These are phyloP conservation scores for Napeogenes inachia DNA, from an alignment of 2,888 invertebrate genomes.

Conservation along the genomic window DNA sequence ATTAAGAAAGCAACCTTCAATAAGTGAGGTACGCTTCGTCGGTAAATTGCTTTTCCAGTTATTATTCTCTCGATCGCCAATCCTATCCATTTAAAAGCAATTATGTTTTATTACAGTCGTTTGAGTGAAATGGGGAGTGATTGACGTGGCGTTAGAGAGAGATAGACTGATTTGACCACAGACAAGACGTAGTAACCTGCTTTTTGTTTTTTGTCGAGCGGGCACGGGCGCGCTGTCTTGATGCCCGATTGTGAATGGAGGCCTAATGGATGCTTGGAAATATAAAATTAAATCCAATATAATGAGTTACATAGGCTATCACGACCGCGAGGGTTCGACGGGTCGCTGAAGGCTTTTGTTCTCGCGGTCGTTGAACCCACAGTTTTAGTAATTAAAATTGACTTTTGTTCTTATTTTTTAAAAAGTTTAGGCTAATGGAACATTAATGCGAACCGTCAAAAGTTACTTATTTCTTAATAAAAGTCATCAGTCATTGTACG, in stretches of 20 bases:
- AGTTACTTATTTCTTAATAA: constrained; percentile 32
- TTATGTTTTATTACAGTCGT: constrained; percentile 69
- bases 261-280: constrained; percentile 63
- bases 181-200: constrained; percentile 45
- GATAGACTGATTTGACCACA: constrained; percentile 44
- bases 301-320: constrained; percentile 66
- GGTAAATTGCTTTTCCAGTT: constrained; percentile 61
- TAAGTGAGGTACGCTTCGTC: constrained; percentile 51
- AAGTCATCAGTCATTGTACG: constrained; percentile 28
- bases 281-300: constrained; percentile 68
- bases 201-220: constrained; percentile 40
- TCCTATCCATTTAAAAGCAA: constrained; percentile 75
- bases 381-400: constrained; percentile 58
- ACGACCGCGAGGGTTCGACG: constrained; percentile 48
- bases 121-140: constrained; percentile 45
- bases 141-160: constrained; percentile 40
- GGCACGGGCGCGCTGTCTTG: constrained; percentile 53
- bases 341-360: constrained; percentile 58
- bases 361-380: constrained; percentile 49
- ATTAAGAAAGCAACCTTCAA: constrained; percentile 50
- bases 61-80: constrained; percentile 65
- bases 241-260: constrained; percentile 56
- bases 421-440: constrained; percentile 36
- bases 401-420: constrained; percentile 47
- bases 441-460: constrained; percentile 34